These are phyloP conservation scores for Mimachlamys varia DNA, from an alignment of 2,888 invertebrate genomes.

Conservation along the genomic window DNA sequence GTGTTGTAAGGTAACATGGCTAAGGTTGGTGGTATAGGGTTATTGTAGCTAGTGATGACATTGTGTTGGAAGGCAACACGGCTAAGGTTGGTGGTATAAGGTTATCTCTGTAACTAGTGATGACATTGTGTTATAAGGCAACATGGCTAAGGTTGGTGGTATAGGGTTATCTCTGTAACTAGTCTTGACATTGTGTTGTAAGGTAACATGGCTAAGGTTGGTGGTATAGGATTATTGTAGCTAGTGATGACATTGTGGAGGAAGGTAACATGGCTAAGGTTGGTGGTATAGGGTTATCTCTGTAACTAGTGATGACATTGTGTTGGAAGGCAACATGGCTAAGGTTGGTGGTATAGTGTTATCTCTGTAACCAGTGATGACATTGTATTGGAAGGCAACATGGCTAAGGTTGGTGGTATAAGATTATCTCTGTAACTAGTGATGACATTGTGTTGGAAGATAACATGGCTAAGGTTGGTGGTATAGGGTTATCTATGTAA, in stretches of 20 bases:
- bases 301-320: conserved; percentile 62
- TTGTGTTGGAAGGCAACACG: conserved; percentile 74
- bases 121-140: conserved; percentile 74
- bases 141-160: conserved; percentile 73
- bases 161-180: not conserved
- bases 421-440: conserved; percentile 37
- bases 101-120: conserved; percentile 41
- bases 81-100: conserved; percentile 72
- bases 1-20: conserved; percentile 74
- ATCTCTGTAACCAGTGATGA: conserved; percentile 49
- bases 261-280: conserved; percentile 77
- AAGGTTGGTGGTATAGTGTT: conserved; percentile 70
- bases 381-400: conserved; percentile 74
- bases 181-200: conserved; percentile 68
- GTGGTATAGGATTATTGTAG: not conserved
- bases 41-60: conserved; percentile 51
- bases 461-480: conserved; percentile 74
- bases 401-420: conserved; percentile 72
- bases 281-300: not conserved
- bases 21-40: conserved; percentile 70
- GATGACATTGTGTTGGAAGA: conserved; percentile 73
- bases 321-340: conserved; percentile 71
- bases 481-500: not conserved
- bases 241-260: conserved; percentile 69
- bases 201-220: conserved; percentile 77